A percentile compares a stretch with the other conserved stretches of the same genome.
phyloP scores from a whole-genome alignment of 2,797 vertebrate genomes.

The Hafferia zeledoni region DNA sequence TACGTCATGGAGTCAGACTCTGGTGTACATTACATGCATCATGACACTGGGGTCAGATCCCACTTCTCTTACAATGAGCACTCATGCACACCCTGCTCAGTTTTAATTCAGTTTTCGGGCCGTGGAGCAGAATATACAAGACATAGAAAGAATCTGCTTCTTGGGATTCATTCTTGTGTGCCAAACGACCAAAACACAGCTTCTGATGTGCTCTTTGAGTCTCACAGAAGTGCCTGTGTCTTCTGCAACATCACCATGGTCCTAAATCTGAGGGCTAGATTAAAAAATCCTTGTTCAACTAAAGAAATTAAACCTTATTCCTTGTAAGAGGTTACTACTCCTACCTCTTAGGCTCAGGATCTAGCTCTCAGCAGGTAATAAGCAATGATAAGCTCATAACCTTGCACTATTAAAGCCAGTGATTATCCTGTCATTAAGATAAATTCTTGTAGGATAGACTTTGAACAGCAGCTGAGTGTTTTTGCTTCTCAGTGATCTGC shows the following conservation, averaged over 20 bases:
- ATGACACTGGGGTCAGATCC: not conserved
- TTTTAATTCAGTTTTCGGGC: not conserved
- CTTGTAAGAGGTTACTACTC: not conserved
- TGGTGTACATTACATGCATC: not conserved
- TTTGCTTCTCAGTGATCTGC: slow-evolving; percentile 16
- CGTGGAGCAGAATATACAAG: not conserved
- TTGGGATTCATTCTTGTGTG: not conserved
- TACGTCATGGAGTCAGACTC: not conserved
- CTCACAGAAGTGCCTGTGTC: rapidly evolving
- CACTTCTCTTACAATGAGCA: not conserved
- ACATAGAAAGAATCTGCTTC: not conserved
- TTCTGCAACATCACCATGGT: not conserved
- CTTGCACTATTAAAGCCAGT: not conserved
- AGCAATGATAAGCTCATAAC: not conserved
- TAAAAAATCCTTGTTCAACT: not conserved
- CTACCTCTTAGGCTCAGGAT: not conserved
- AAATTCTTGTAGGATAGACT: not conserved
- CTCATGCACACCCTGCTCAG: not conserved
- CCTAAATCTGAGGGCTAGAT: not conserved
- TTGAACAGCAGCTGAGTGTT: not conserved
- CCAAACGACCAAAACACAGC: not conserved
- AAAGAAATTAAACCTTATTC: not conserved
- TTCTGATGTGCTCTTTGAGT: not conserved
- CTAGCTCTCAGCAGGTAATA: not conserved
- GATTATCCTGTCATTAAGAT: slow-evolving; percentile 12